These are phyloP conservation scores for Grammomys surdaster DNA, from an alignment of 2,113 vertebrate genomes.

Conservation along the genomic window DNA sequence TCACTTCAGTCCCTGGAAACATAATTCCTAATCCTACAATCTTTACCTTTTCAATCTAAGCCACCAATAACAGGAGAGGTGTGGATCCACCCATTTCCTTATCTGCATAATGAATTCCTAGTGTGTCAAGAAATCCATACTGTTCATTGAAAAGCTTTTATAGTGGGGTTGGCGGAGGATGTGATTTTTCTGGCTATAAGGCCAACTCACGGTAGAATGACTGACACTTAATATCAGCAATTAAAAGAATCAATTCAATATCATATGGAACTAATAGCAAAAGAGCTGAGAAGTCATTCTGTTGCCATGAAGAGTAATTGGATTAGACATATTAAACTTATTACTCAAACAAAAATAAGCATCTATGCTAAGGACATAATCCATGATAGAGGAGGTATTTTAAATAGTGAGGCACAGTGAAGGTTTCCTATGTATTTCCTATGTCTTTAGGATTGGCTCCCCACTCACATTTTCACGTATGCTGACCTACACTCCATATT, in stretches of 20 bases:
- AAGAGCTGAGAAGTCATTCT: slow-evolving; percentile 84
- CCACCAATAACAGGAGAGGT: slow-evolving; percentile 63
- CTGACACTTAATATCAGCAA: slow-evolving; percentile 93
- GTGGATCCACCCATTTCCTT: slow-evolving; percentile 55
- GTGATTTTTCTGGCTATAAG: slow-evolving; percentile 86
- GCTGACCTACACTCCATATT: neutral
- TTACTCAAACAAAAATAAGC: slow-evolving; percentile 95
- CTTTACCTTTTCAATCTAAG: slow-evolving; percentile 63
- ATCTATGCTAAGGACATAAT: slow-evolving; percentile 84
- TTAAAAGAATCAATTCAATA: slow-evolving; percentile 94
- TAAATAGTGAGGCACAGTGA: slow-evolving; percentile 75
- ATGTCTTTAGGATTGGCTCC: slow-evolving; percentile 81
- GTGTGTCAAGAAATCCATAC: slow-evolving; percentile 87
- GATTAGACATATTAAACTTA: slow-evolving; percentile 94
- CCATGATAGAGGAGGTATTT: slow-evolving; percentile 75
- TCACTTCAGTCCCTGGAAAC: slow-evolving; percentile 77
- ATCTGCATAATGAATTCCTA: slow-evolving; percentile 90
- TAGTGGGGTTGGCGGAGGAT: slow-evolving; percentile 79
- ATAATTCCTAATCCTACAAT: slow-evolving; percentile 75
- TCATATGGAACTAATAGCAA: slow-evolving; percentile 90
- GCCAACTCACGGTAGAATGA: slow-evolving; percentile 86
- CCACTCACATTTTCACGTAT: slow-evolving; percentile 28
- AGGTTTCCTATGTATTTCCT: slow-evolving; percentile 83
- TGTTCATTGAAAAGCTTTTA: slow-evolving; percentile 92
- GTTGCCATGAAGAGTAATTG: slow-evolving; percentile 87